Percentiles rank a stretch among this genome's conserved stretches.
These are phyloP conservation scores for Dermatophagoides farinae DNA, from an alignment of 1,140 invertebrate species.

Conservation along the genomic window DNA sequence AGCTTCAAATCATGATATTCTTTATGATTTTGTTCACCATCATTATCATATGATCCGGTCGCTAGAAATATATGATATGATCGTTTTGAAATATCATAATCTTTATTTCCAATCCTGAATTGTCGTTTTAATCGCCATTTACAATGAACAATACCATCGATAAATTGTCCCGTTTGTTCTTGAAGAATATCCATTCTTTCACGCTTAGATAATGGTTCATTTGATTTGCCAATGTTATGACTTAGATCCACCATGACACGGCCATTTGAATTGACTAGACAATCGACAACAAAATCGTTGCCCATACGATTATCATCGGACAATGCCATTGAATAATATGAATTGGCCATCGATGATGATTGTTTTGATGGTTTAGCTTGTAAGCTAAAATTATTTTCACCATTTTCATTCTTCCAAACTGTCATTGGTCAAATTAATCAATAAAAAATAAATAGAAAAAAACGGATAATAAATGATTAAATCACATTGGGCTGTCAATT, in stretches of 20 bases:
- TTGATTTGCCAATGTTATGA: constrained; percentile 1
- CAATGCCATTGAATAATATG: constrained; percentile 2
- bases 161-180: background rate
- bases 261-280: background rate
- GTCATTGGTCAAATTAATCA: background rate
- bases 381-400: background rate
- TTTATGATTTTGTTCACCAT: constrained; percentile 2
- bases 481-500: too few relatives aligned
- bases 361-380: background rate
- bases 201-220: background rate
- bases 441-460: background rate
- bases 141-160: background rate
- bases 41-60: background rate
- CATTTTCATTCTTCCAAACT: background rate
- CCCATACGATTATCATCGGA: constrained; percentile 1
- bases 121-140: background rate
- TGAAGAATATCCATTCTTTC: background rate
- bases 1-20: constrained; percentile 6
- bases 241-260: background rate
- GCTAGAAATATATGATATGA: constrained; percentile 6
- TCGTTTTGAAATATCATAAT: background rate
- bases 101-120: background rate
- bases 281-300: constrained; percentile 9
- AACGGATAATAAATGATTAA: background rate
- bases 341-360: background rate